Evolutionary conservation across 2,888 invertebrate species (phyloP), one percentile per base, ranked within the genome.

Genomic region (Agrypnus murinus): DNA sequence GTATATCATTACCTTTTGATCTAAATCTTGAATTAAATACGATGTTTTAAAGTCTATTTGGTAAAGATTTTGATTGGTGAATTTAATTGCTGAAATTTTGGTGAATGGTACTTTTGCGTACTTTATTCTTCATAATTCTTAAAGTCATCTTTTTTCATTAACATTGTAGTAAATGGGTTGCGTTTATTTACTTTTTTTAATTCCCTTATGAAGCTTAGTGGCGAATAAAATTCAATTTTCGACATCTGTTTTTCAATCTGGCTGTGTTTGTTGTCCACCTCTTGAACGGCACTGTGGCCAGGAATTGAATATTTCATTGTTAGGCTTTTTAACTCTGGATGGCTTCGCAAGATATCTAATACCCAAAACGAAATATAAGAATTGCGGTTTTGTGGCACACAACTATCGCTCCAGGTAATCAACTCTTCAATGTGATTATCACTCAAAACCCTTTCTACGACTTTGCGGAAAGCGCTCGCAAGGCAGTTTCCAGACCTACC

Each of bases 251-350:
- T 65, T 75, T 77, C 77, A 50, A 77, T 77, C n/a, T 72, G 25
- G 45, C 77, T 77, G 55, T 78, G 77, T 3, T 69, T 60, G 46
- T 64, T 65, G 59, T 76, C 77, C 0, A 78, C 76, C 65, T 77
- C 77, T 62, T 78, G 78, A 10, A 78, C 71, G 40, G 75, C 76
- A n/a, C 74, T 72, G 48, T 77, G 73, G n/a, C 77, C 77, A 2
- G 75, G 74, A 60, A 75, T 58, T 31, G 77, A 77, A 66, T 73
- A 74, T 58, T 69, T 74, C 69, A 65, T 73, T 9, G 53, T 72
- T 40, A 62, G 5, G 12, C 31, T 43, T 25, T 59, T 5, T 9
- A 59, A n/a, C 1, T 74, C 65, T 57, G 53, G 58, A 65, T 76
- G 59, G 57, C 72, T 45, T 72, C 71, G 65, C n/a, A 78, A 64